Evolutionary conservation across 1,140 invertebrate species (phyloP), one percentile per base, ranked within the genome.

Genomic region (Drosophila dunni): DNA sequence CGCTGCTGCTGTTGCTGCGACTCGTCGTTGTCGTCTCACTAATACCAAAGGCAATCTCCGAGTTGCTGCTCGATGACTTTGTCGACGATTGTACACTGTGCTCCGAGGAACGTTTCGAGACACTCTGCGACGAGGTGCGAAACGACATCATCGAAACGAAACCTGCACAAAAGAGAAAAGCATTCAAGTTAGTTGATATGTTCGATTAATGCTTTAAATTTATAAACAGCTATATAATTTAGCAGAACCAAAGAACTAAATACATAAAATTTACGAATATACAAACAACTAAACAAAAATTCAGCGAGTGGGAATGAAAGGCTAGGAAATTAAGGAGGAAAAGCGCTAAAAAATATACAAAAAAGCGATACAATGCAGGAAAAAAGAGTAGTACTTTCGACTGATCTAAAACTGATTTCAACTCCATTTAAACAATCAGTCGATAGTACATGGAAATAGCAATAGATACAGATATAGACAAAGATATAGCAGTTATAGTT

Each of bases 71-170:
- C 9, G 90, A 89, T 1, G 84, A 91, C 9, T 91, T 91, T 0
- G 88, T 85, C 7, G 90, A 91, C 7, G 90, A 91, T 92, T 80
- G 93, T 90, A 90, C 94, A 94, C 85, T 94, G 93, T 94, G 68
- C 93, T 94, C 79, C 93, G 93, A 86, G 6, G 94, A 94, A 63
- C 94, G 94, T 53, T 94, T 93, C 10, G 94, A 93, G 58, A 94
- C 95, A 78, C 94, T 94, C 76, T 94, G 94, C 3, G 94, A 94
- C 24, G 94, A 94, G 50, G 94, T 95, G 75, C 94, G 93, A 75
- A 94, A 93, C 20, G 94, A 95, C 66, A 95, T 94, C 93, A 96
- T 95, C 3, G 96, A 96, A 53, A 96, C 94, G 91, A 97, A 96
- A 68, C 96, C 96, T 63, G 20, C 9, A 29, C 2, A 60, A 24